A percentile compares a stretch with the other conserved stretches of the same genome.
Evolutionary conservation across 2,113 vertebrate genomes (phyloP).

Genomic region (Chunga burmeisteri): DNA sequence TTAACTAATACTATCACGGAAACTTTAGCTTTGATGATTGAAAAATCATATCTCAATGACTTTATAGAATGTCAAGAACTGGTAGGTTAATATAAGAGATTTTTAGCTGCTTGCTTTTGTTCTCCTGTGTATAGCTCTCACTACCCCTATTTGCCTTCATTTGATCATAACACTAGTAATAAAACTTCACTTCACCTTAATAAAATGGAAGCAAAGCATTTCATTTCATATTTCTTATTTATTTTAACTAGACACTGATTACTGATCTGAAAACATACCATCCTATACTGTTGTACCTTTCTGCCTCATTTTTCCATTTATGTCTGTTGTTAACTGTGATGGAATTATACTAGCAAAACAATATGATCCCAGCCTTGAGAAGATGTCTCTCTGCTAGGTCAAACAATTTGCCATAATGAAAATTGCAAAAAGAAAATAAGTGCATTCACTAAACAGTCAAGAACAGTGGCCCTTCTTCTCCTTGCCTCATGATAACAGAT

Average conservation of each 20-base stretch:
- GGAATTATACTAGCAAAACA: conserved; percentile 60
- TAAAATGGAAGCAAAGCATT: conserved; percentile 48
- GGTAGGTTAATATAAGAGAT: not conserved
- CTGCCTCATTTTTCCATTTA: conserved; percentile 50
- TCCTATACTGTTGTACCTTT: not conserved
- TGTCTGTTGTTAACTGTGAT: conserved; percentile 1
- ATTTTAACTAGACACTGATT: conserved; percentile 62
- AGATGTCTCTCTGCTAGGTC: conserved; percentile 55
- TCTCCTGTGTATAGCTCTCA: not conserved
- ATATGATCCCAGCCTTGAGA: conserved; percentile 51
- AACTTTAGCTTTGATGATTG: conserved; percentile 1
- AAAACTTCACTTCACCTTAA: conserved; percentile 68
- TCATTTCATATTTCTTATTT: conserved; percentile 53
- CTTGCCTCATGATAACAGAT: conserved; percentile 31
- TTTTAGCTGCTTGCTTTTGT: conserved; percentile 16
- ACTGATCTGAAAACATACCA: conserved; percentile 55
- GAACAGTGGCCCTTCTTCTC: conserved; percentile 25
- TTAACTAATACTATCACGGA: not conserved
- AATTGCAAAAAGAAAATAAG: conserved; percentile 53
- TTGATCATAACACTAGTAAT: conserved; percentile 52
- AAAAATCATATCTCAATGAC: conserved; percentile 2
- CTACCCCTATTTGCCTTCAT: conserved; percentile 48
- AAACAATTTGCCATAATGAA: conserved; percentile 64
- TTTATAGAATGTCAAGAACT: not conserved
- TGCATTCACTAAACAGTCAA: conserved; percentile 46